Percentiles rank a stretch among this genome's conserved stretches.
phyloP scores from a whole-genome alignment of 2,888 invertebrate species.

The Epiperipatus broadwayi region DNA sequence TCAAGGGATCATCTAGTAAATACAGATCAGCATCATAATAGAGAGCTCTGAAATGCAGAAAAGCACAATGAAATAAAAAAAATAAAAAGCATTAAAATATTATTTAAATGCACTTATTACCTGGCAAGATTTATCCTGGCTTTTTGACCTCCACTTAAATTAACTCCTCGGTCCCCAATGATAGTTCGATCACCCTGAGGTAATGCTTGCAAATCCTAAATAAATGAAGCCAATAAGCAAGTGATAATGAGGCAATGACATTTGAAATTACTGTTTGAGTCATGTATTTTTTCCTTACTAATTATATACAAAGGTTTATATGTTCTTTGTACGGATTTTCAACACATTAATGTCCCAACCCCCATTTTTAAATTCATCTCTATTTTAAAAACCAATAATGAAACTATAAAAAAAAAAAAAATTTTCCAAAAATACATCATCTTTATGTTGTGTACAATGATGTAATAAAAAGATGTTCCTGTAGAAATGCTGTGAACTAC shows the following conservation, averaged over 20 bases:
- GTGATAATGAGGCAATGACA: not conserved
- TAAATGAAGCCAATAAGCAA: too few relatives aligned
- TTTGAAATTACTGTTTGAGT: not conserved
- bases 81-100: conserved; percentile 11
- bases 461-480: too few relatives aligned
- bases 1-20: conserved; percentile 68
- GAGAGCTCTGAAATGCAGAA: conserved; percentile 36
- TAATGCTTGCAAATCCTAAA: conserved; percentile 31
- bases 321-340: not conserved
- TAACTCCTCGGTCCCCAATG: conserved; percentile 39
- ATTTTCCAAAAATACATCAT: too few relatives aligned
- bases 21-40: conserved; percentile 64
- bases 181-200: conserved; percentile 33
- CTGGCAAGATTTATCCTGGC: conserved; percentile 35
- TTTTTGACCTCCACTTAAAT: conserved; percentile 36
- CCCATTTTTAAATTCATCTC: too few relatives aligned
- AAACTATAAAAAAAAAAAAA: too few relatives aligned
- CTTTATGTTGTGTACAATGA: too few relatives aligned
- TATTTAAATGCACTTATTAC: too few relatives aligned
- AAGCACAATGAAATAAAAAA: conserved; percentile 12
- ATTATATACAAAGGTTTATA: not conserved
- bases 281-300: not conserved
- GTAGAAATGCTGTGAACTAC: too few relatives aligned
- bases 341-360: too few relatives aligned
- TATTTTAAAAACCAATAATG: too few relatives aligned